Percentiles rank a stretch among this genome's conserved stretches.
Evolutionary conservation across 2,888 invertebrate genomes (phyloP).

Genomic region (Idaea aversata): DNA sequence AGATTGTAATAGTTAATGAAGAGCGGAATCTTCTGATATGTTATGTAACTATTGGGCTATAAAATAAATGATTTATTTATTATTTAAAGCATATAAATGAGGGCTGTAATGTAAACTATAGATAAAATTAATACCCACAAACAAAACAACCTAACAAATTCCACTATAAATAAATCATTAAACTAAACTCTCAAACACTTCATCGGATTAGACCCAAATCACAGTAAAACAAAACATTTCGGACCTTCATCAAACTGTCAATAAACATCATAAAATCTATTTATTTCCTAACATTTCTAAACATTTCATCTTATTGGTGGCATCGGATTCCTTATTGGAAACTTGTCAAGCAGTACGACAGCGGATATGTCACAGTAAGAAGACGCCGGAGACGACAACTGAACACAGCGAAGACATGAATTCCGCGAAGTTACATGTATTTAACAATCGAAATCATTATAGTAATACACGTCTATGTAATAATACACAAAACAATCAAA

Average conservation of each 20-base stretch:
- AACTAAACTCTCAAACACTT: neutral
- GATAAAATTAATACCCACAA: neutral
- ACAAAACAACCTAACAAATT: neutral
- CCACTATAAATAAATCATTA: neutral
- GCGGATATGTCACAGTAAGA: constrained; percentile 42
- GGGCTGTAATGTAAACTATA: too few relatives aligned
- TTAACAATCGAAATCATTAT: constrained; percentile 10
- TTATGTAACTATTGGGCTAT: too few relatives aligned
- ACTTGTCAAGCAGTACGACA: constrained; percentile 46
- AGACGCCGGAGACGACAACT: constrained; percentile 32
- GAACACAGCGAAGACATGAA: neutral
- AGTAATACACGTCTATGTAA: constrained; percentile 5
- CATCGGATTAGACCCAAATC: neutral
- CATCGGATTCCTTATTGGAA: constrained; percentile 42
- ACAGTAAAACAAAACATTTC: constrained; percentile 17
- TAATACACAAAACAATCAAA: too few relatives aligned
- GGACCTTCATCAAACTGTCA: constrained; percentile 19
- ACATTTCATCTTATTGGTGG: constrained; percentile 31
- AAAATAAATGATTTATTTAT: too few relatives aligned
- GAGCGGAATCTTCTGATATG: too few relatives aligned
- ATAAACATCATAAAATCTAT: constrained; percentile 11
- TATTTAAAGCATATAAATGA: too few relatives aligned
- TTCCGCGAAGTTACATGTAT: neutral
- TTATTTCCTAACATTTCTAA: constrained; percentile 12
- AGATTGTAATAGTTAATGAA: too few relatives aligned